Conservation (phyloP, 2,797 vertebrate species). For the Orestias chungarensis region DNA sequence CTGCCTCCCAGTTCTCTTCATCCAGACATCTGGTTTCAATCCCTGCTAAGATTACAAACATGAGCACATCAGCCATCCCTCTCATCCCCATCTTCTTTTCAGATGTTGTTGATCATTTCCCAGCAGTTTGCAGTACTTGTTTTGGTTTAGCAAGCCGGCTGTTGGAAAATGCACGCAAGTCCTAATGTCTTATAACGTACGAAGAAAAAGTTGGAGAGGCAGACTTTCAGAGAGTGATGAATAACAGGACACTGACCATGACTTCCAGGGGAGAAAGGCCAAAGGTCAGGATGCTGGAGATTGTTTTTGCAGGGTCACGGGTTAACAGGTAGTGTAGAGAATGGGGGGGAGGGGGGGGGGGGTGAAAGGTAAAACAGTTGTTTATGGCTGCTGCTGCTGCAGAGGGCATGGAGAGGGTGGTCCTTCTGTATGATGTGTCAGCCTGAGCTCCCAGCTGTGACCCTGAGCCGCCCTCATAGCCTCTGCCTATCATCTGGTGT, state of each 20-base stretch:
- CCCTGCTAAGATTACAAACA: conserved; percentile 54
- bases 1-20: conserved; percentile 45
- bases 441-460: conserved; percentile 59
- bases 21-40: conserved; percentile 71
- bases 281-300: conserved; percentile 43
- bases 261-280: conserved; percentile 44
- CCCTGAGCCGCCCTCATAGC: conserved; percentile 25
- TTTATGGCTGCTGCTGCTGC: conserved; percentile 53
- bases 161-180: background rate
- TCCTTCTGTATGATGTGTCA: conserved; percentile 41
- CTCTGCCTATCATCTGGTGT: conserved; percentile 48
- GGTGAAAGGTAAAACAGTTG: conserved; percentile 62
- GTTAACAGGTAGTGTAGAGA: conserved; percentile 66
- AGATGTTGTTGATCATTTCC: conserved; percentile 60
- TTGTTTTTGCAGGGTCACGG: conserved; percentile 47
- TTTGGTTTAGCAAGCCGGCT: conserved; percentile 16
- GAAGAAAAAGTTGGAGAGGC: conserved; percentile 4
- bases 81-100: conserved; percentile 11
- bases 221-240: conserved; percentile 24
- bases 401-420: conserved; percentile 47
- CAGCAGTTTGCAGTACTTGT: conserved; percentile 36
- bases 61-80: conserved; percentile 52
- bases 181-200: background rate
- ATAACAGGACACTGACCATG: conserved; percentile 59
- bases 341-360: background rate